Base-by-base conservation (phyloP, 1,140 invertebrate genomes). In the Aphelinus atriplicis region DNA sequence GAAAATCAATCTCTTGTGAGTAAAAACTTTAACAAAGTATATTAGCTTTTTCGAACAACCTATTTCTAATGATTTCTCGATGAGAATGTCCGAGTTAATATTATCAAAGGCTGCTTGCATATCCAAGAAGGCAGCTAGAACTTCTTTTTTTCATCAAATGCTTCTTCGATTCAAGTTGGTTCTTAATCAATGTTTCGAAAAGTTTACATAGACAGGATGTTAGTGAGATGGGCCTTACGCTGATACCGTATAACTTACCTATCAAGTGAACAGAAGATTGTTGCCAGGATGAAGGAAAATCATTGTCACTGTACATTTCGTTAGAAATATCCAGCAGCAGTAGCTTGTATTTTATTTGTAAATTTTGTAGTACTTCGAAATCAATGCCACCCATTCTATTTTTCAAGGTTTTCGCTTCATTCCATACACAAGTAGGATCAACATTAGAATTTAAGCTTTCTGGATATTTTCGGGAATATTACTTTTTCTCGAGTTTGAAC, bases 311-410 rank as follows among this genome's bases (percentile, higher is more conserved):
- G 43, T 62, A 71, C 58, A 71, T 71, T 61, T 71, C 70, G 46
- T 71, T 71, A 62, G 48, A 71, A 7, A 71, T 46, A 45, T 71
- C 57, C 9, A 71, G 48, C 48, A 71, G 46, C 5, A 58, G 7
- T 4, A 61, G 53, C 46, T 61, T 71, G 10, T 43, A 45, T 61
- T 71, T 46, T 10, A 7, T 53, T 3, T 53, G 56, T 26, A 71
- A n/a, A 45, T 58, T 58, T 46, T 60, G 53, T 60, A 71, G n/a
- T 26, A n/a, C 9, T 3, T 26, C 3, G 55, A 58, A 71, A 26
- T 71, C 55, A 42, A 71, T 61, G 7, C 51, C 42, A 2, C 62
- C 47, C 26, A 4, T 26, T 26, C 26, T 26, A 26, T 26, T 26
- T 26, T 26, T 26, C 26, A 26, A 26, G 26, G 26, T 26, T 26